Evolutionary conservation across 2,113 vertebrate genomes (phyloP), one percentile per base, ranked within the genome.

Genomic region (Corvus hawaiiensis): DNA sequence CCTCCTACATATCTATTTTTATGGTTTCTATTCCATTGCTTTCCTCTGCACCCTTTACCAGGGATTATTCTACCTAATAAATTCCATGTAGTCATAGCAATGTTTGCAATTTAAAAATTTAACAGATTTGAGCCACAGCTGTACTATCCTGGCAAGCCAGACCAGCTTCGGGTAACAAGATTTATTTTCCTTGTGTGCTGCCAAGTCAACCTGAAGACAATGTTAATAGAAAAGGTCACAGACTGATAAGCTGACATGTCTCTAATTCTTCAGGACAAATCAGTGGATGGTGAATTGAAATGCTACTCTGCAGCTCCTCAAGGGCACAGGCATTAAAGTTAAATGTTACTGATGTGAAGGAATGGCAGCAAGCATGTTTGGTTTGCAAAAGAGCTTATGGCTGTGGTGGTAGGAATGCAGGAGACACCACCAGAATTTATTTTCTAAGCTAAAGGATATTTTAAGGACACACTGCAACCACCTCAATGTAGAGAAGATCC

Each of bases 141-240:
- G 46, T 56, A 72, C 48, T 76, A 83, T 56, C 12, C 89, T 62
- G 66, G 92, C 67, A 94, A 94, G 58, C 26, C 68, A 91, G 90
- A 58, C 72, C 87, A 84, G 91, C 81, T 84, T 82, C 1, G 19
- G 64, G 89, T 96, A 89, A 97, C 88, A 95, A 97, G 96, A 97
- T 98, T 97, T 98, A 98, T 98, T 97, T 94, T 95, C 72, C 49
- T 94, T 80, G 30, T 92, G 46, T 83, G 94, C 85, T 93, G 93
- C 96, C 94, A 94, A 96, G 87, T 94, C 77, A 93, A 97, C 94
- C 94, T 96, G 94, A 94, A 97, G 97, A 97, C 96, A 96, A 95
- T 97, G 95, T 98, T 97, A 98, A 89, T 97, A 95, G 95, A 95
- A 98, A 98, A 98, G 97, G 97, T 98, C 97, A 98, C 94, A 85